Base-by-base conservation (phyloP, 2,113 vertebrate genomes). In the Onychostoma macrolepis region DNA sequence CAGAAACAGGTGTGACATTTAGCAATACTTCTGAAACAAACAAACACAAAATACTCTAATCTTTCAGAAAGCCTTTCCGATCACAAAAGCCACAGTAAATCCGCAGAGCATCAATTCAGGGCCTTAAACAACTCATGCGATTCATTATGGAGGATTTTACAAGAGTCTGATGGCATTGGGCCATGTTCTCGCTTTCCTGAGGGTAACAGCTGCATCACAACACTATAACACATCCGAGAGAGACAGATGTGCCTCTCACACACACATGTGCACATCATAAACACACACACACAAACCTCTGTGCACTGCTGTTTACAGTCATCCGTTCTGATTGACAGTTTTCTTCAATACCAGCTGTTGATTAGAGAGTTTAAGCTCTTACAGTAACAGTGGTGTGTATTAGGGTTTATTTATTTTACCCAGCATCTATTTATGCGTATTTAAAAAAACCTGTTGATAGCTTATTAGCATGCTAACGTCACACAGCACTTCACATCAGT, bases 141-240 rank as follows among this genome's bases (percentile, higher is more conserved):
- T 80, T 80, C 78, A 80, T 80, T 61, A 61, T 6, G 13, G 53
- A 61, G 24, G 53, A 17, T 61, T 56, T 61, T 53, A 61, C 36
- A 5, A 61, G 53, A 80, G 36, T 26, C 53, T 15, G 30, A 26
- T 58, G 30, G 30, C 78, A 61, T 17, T 38, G 11, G 11, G 45
- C 50, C 69, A 41, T 11, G 36, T 24, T 38, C 36, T 17, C 4
- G 50, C 21, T 38, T 61, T 61, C 53, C 78, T 80, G 21, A 17
- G 78, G 24, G 24, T n/a, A 58, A 38, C 78, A 80, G 53, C 78
- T 80, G 53, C 53, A 80, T 41, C 50, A 56, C 50, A 79, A 79
- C 77, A 28, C 74, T 11, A 24, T 4, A 80, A 80, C 78, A 53
- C 75, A 50, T 30, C 43, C 13, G 6, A 77, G n/a, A 77, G 12